phyloP scores from a whole-genome alignment of 2,113 vertebrate genomes.

The Pygoscelis antarcticus region DNA sequence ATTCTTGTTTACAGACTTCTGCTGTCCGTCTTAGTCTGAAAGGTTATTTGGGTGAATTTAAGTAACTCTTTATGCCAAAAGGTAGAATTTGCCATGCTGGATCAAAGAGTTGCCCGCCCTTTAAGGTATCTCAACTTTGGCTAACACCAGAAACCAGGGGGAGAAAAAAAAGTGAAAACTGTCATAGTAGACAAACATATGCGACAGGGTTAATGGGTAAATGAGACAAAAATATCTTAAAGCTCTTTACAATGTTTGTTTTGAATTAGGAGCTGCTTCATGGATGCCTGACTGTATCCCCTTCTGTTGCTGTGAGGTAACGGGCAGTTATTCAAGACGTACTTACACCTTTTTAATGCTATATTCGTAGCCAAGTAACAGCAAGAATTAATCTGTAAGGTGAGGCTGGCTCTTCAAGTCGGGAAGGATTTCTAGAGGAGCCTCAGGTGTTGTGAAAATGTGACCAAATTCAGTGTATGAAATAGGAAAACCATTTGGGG shows the following conservation, averaged over 20 bases:
- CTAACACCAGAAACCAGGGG: neutral
- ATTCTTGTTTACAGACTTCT: constrained; percentile 81
- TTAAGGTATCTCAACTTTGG: neutral
- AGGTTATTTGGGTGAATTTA: neutral
- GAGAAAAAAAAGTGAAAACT: neutral
- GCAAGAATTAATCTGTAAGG: neutral
- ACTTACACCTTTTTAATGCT: neutral
- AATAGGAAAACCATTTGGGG: neutral
- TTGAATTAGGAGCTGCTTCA: neutral
- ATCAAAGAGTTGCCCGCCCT: neutral
- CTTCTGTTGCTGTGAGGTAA: neutral
- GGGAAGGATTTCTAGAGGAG: neutral
- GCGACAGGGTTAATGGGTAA: neutral
- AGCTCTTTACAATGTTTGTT: neutral
- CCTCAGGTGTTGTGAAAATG: neutral
- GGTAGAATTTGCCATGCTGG: neutral
- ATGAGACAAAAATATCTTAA: neutral
- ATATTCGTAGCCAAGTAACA: neutral
- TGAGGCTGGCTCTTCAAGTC: neutral
- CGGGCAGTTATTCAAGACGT: neutral
- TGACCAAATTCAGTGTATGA: neutral
- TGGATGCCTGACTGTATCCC: neutral
- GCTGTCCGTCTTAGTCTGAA: constrained; percentile 8
- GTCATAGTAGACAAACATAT: neutral
- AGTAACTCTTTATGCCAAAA: neutral